Evolutionary conservation across 2,797 vertebrate species (phyloP).

Genomic region (Malacoraja senta): DNA sequence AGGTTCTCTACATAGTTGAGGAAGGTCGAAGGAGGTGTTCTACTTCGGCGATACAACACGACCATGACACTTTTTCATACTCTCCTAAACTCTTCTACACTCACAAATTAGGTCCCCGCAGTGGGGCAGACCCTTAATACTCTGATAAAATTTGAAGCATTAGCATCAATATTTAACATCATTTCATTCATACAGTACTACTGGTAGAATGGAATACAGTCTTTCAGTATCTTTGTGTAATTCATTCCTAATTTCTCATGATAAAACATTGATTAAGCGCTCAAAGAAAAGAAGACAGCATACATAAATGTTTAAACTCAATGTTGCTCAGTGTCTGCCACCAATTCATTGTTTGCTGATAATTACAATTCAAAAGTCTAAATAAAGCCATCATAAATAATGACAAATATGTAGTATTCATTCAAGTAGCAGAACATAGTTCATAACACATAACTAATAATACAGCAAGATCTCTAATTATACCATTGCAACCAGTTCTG

Average conservation of each 20-base stretch:
- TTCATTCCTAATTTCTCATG: neutral
- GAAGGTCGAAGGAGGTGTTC: no score
- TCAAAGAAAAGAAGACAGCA: neutral
- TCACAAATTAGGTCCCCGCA: no score
- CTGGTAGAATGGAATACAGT: neutral
- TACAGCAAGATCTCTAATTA: neutral
- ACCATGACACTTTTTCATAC: no score
- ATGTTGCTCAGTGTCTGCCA: neutral
- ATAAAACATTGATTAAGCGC: neutral
- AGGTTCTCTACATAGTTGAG: no score
- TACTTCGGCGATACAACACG: no score
- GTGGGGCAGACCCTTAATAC: no score
- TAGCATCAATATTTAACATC: neutral
- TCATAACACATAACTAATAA: neutral
- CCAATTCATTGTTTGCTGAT: neutral
- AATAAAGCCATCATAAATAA: neutral
- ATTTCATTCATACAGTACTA: neutral
- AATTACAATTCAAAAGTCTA: neutral
- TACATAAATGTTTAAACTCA: neutral
- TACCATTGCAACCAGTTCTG: no score
- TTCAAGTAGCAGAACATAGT: neutral
- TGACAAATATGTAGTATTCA: neutral
- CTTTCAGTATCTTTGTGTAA: neutral
- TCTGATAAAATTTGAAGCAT: neutral
- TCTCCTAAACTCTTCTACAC: no score